phyloP scores from a whole-genome alignment of 2,113 vertebrate species.

The Amphilophus citrinellus region DNA sequence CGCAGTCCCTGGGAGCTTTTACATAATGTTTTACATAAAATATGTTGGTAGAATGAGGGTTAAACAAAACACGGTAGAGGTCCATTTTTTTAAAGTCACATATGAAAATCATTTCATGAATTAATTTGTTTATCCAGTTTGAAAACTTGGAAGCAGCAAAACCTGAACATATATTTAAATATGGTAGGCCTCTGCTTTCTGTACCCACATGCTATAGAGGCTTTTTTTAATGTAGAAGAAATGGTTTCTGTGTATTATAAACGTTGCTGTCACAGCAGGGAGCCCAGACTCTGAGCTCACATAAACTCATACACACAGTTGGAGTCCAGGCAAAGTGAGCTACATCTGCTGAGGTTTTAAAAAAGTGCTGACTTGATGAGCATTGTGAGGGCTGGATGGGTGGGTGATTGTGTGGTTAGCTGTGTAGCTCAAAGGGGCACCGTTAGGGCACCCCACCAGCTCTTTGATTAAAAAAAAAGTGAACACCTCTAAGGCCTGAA shows the following conservation, averaged over 20 bases:
- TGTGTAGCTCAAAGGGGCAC: conserved; percentile 19
- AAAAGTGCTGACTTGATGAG: conserved; percentile 18
- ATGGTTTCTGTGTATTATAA: conserved; percentile 26
- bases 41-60: background rate
- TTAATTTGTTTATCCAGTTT: conserved; percentile 9
- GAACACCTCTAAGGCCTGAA: conserved; percentile 45
- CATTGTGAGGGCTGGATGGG: background rate
- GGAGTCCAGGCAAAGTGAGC: background rate
- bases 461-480: conserved; percentile 46
- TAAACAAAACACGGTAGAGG: background rate
- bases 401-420: background rate
- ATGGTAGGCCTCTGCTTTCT: background rate
- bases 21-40: too few species aligned
- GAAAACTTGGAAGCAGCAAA: conserved; percentile 2
- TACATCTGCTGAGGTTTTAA: conserved; percentile 21
- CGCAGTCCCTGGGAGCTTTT: background rate
- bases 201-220: background rate
- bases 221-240: conserved; percentile 9
- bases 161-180: conserved; percentile 20
- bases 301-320: background rate
- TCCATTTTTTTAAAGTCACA: background rate
- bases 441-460: conserved; percentile 31
- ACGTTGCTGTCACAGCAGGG: conserved; percentile 2
- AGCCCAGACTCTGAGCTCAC: conserved; percentile 21
- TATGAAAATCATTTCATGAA: conserved; percentile 23